Evolutionary conservation across 2,113 vertebrate species (phyloP).

Genomic region (Paralichthys olivaceus): DNA sequence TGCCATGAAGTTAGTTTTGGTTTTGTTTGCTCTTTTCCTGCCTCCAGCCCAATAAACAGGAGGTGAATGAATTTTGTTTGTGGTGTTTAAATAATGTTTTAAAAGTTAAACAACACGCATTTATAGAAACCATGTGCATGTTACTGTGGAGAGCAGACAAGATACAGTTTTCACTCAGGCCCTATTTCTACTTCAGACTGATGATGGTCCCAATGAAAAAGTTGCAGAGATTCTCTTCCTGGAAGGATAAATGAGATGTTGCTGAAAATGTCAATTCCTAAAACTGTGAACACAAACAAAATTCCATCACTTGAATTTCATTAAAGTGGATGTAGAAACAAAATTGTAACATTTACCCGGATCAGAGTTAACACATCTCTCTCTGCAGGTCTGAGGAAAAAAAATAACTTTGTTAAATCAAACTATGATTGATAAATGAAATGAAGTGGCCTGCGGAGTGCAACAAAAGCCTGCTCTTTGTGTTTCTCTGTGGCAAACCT

Average conservation of each 20-base stretch:
- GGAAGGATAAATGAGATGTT: background rate
- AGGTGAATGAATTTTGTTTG: background rate
- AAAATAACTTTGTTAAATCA: constrained; percentile 26
- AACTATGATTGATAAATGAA: constrained; percentile 62
- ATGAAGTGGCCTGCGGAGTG: constrained; percentile 49
- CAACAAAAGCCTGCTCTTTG: constrained; percentile 65
- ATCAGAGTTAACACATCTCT: background rate
- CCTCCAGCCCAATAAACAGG: too few species aligned
- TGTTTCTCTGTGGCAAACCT: constrained; percentile 58
- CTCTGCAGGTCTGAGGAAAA: constrained; percentile 5
- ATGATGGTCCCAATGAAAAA: background rate
- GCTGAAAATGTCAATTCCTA: background rate
- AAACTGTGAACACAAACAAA: background rate
- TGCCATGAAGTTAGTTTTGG: background rate
- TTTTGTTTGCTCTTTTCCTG: constrained; percentile 1
- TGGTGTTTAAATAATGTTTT: background rate
- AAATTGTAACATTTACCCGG: background rate
- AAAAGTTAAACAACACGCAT: background rate
- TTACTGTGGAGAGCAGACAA: background rate
- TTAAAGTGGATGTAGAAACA: background rate
- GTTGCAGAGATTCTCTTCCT: background rate
- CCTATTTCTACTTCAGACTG: background rate
- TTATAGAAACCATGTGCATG: background rate
- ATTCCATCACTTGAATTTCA: background rate
- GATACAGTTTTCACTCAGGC: background rate